Evolutionary conservation across 2,888 invertebrate species (phyloP).

Genomic region (Drosophila quasianomalipes): DNA sequence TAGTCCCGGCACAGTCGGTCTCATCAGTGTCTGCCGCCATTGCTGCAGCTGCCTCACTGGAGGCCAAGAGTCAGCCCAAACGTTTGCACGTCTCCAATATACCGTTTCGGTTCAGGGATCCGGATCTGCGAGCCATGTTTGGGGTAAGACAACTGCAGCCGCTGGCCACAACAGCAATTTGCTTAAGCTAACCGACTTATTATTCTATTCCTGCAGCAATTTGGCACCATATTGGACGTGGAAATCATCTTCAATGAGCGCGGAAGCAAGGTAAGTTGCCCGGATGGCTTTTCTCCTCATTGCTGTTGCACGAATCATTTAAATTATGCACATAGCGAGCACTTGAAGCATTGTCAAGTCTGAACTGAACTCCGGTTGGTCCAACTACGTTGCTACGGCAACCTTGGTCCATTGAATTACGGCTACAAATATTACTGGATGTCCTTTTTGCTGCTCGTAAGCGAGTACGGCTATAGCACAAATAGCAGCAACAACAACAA

Average conservation of each 20-base stretch:
- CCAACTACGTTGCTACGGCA: slow-evolving; percentile 42
- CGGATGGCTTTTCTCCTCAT: slow-evolving; percentile 23
- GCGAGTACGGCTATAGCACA: not conserved
- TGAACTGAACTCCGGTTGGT: slow-evolving; percentile 33
- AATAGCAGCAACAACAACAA: slow-evolving; percentile 6
- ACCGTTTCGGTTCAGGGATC: slow-evolving; percentile 99
- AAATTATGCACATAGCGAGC: slow-evolving; percentile 72
- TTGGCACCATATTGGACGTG: slow-evolving; percentile 99
- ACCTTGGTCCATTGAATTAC: slow-evolving; percentile 27
- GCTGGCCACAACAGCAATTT: not conserved
- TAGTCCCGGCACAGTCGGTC: slow-evolving; percentile 83
- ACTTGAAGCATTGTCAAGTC: slow-evolving; percentile 50
- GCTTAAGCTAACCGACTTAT: slow-evolving; percentile 15
- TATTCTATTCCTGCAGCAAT: slow-evolving; percentile 89
- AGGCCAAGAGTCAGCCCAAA: slow-evolving; percentile 92
- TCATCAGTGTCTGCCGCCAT: slow-evolving; percentile 65
- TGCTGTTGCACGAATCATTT: slow-evolving; percentile 77
- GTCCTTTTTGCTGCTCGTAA: slow-evolving; percentile 26
- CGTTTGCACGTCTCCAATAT: slow-evolving; percentile 99
- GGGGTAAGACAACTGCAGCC: slow-evolving; percentile 91
- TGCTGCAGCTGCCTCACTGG: slow-evolving; percentile 86
- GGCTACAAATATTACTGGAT: slow-evolving; percentile 34
- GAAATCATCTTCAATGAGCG: slow-evolving; percentile 99
- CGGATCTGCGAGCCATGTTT: slow-evolving; percentile 98
- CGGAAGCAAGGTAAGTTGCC: slow-evolving; percentile 97